Base-by-base conservation (phyloP, 2,113 vertebrate genomes). In the Pteruthius melanotis region DNA sequence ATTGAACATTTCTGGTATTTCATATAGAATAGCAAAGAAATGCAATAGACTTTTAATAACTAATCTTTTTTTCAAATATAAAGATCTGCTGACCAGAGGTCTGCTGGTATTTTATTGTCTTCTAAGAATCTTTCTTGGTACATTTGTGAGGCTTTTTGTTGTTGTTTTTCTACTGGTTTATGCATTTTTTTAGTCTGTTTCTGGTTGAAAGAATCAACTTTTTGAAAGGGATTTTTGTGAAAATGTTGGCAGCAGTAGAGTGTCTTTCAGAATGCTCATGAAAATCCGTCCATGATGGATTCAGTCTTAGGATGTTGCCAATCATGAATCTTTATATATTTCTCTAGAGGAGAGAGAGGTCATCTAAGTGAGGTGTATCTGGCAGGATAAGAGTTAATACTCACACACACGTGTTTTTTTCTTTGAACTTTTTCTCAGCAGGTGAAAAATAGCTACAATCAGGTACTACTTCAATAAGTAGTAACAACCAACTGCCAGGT, bases 361-460 rank as follows among this genome's bases (percentile, higher is more conserved):
- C 60, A 13, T 37, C 42, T 87, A n/a, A 53, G 27, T n/a, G 50
- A 65, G 50, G n/a, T 35, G 6, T 59, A 54, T 49, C 44, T 95
- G 80, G 94, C 33, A 84, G 74, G 11, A 24, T 56, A 91, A 91
- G 96, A 81, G 94, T 97, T 97, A 97, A 97, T 80, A 42, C 63
- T 92, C 68, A 45, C n/a, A 65, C 53, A 76, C 52, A 70, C 44
- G 59, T 87, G 31, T 66, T 94, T 93, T 94, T 93, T 90, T 30
- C 87, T 94, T 91, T 35, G 85, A 93, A 90, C 70, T 96, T 94
- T 92, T 96, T 93, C 96, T 94, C 96, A 94, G 95, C 78, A 94
- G 96, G 94, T 97, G 84, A 96, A 97, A 97, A 97, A 95, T 93
- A 92, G 83, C 96, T 96, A 69, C 96, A 97, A 93, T 97, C 90